These are phyloP conservation scores for Aegithalos caudatus DNA, from an alignment of 2,113 vertebrate species.

Conservation along the genomic window DNA sequence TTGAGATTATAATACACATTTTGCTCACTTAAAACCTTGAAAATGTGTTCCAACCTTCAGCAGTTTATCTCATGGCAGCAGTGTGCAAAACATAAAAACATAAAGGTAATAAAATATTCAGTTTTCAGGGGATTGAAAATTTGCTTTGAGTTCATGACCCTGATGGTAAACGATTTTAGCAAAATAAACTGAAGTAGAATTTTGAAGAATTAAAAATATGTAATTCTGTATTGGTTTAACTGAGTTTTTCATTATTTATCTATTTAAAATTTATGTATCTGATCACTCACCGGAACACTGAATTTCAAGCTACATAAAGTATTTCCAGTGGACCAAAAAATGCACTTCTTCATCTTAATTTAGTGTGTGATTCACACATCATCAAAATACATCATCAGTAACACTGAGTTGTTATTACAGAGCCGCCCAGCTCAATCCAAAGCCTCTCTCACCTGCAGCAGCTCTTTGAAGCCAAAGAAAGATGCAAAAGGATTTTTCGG, in stretches of 20 bases:
- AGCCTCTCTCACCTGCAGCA: background rate
- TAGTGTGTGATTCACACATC: background rate
- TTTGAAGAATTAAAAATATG: background rate
- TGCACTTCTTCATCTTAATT: background rate
- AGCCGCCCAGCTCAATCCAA: background rate
- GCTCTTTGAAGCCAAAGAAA: background rate
- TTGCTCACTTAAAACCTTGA: background rate
- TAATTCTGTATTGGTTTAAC: background rate
- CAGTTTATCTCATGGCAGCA: background rate
- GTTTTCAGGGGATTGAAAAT: background rate
- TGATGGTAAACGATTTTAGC: background rate
- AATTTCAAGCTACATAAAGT: background rate
- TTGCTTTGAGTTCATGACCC: background rate
- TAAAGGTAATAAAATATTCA: background rate
- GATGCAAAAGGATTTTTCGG: background rate
- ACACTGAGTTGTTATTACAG: fast-evolving
- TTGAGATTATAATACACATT: background rate
- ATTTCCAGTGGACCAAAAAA: background rate
- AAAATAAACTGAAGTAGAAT: background rate
- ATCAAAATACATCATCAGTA: background rate
- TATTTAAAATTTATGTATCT: background rate
- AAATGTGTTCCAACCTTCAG: background rate
- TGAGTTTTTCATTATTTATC: background rate
- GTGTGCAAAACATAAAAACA: background rate
- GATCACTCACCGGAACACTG: background rate